Evolutionary conservation across 2,113 vertebrate species (phyloP).

Genomic region (Delphinapterus leucas): DNA sequence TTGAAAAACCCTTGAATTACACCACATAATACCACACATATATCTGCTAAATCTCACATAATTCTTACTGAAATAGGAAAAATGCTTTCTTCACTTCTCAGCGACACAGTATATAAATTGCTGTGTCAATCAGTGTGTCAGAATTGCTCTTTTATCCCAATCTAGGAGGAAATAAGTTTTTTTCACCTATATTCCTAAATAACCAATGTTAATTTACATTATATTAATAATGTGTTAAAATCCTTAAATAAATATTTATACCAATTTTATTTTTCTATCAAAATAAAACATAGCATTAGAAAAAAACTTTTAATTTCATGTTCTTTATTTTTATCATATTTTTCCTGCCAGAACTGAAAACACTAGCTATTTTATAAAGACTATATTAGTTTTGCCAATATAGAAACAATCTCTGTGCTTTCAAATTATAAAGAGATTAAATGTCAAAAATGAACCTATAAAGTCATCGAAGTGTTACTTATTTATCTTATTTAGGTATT

Average conservation of each 20-base stretch:
- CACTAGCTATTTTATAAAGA: background rate
- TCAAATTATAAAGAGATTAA: background rate
- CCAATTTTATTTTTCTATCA: background rate
- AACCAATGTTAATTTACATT: background rate
- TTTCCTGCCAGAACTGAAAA: background rate
- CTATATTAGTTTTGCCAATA: background rate
- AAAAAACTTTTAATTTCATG: background rate
- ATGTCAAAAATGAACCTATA: background rate
- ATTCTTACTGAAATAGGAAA: background rate
- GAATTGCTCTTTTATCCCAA: background rate
- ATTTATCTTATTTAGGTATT: background rate
- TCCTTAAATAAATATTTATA: background rate
- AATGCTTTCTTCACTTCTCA: background rate
- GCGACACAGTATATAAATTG: background rate
- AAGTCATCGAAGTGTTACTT: background rate
- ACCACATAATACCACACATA: background rate
- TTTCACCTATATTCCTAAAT: background rate
- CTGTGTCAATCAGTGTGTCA: background rate
- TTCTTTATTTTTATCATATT: background rate
- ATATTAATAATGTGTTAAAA: background rate
- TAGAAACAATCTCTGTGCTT: background rate
- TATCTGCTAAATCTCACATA: background rate
- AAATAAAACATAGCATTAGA: conserved; percentile 10
- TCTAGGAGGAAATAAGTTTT: background rate
- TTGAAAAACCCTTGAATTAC: background rate